Conservation (phyloP, 1,140 invertebrate species). For the Brachionus asplanchnoidis region DNA sequence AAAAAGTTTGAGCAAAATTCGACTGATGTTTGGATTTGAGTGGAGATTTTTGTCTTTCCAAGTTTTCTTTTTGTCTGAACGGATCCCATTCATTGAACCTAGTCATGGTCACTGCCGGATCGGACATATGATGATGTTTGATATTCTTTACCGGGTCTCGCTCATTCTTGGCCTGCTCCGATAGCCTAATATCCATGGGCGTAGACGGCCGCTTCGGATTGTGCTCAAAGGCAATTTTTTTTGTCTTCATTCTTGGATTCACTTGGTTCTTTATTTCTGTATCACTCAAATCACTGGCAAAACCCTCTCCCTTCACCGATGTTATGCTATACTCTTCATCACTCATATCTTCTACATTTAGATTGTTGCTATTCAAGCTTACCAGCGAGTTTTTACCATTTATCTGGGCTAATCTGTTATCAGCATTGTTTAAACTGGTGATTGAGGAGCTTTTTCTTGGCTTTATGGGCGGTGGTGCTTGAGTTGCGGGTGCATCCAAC, state of each 20-base stretch:
- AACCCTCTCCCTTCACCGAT: conserved; percentile 33
- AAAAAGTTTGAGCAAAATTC: conserved; percentile 33
- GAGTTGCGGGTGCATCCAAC: background rate
- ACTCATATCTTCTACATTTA: conserved; percentile 34
- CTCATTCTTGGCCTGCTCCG: background rate
- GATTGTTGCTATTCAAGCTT: background rate
- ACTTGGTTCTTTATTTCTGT: conserved; percentile 8
- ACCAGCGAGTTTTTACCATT: background rate
- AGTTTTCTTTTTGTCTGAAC: background rate
- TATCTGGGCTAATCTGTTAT: background rate
- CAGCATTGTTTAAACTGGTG: background rate
- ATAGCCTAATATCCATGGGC: conserved; percentile 6
- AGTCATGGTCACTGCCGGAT: background rate
- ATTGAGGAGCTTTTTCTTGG: conserved; percentile 38
- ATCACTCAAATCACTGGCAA: conserved; percentile 33
- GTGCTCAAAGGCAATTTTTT: conserved; percentile 14
- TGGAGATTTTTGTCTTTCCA: conserved; percentile 38
- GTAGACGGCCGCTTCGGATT: conserved; percentile 23
- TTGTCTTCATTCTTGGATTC: background rate
- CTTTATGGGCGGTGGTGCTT: conserved; percentile 25
- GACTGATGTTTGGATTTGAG: background rate
- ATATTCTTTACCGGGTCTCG: background rate
- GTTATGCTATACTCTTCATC: conserved; percentile 35
- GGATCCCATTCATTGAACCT: conserved; percentile 41
- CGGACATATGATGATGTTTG: background rate